phyloP scores from a whole-genome alignment of 2,113 vertebrate genomes.

The Strix uralensis region DNA sequence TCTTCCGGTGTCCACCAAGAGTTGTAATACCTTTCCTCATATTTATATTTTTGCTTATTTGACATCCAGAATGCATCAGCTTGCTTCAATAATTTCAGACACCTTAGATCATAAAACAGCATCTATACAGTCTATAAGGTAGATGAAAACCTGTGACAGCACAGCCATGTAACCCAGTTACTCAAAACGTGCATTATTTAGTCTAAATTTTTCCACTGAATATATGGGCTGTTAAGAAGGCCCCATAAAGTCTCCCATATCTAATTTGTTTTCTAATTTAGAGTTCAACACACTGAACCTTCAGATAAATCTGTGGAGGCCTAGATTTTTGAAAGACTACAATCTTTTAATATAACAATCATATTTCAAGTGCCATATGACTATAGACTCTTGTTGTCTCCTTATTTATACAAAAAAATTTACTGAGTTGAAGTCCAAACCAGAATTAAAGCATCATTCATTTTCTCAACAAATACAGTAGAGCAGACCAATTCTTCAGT shows the following conservation, averaged over 20 bases:
- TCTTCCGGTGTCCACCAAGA: background rate
- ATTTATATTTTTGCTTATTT: background rate
- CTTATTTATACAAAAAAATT: background rate
- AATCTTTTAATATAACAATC: background rate
- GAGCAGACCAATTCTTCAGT: background rate
- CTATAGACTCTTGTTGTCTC: background rate
- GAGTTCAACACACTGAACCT: background rate
- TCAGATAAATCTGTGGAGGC: background rate
- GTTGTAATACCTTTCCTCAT: background rate
- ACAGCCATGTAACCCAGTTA: background rate
- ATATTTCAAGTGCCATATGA: background rate
- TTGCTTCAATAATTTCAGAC: background rate
- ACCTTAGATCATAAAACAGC: background rate
- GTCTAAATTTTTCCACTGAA: background rate
- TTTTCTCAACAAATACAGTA: background rate
- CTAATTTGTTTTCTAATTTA: background rate
- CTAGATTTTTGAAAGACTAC: background rate
- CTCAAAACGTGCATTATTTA: background rate
- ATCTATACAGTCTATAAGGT: background rate
- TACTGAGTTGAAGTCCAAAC: background rate
- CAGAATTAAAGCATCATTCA: background rate
- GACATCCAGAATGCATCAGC: background rate
- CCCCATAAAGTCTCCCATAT: background rate
- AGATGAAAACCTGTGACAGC: background rate
- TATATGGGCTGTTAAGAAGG: background rate